Conservation (phyloP, 2,888 invertebrate species). For the Epinotia bilunana region DNA sequence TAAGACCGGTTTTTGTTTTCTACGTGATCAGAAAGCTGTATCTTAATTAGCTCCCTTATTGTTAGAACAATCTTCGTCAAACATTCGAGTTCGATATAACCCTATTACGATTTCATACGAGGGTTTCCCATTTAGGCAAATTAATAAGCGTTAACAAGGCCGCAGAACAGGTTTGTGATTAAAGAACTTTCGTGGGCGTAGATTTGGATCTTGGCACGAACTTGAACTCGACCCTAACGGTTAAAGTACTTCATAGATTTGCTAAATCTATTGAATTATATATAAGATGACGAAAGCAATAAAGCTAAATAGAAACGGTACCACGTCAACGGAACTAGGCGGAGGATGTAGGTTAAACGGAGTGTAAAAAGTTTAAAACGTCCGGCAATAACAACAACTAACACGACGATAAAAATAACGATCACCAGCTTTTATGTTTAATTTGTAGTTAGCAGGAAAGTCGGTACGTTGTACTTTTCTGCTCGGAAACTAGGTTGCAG, state of each 20-base stretch:
- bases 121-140: slow-evolving; percentile 32
- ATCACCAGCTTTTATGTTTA: slow-evolving; percentile 27
- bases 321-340: slow-evolving; percentile 36
- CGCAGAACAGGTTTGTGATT: slow-evolving; percentile 32
- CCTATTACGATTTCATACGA: slow-evolving; percentile 13
- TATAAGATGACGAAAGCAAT: slow-evolving; percentile 19
- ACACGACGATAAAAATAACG: slow-evolving; percentile 37
- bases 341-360: slow-evolving; percentile 41
- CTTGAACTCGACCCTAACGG: slow-evolving; percentile 37
- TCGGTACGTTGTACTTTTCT: slow-evolving; percentile 2
- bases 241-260: slow-evolving; percentile 26
- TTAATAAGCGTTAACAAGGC: slow-evolving; percentile 32
- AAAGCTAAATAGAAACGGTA: slow-evolving; percentile 32
- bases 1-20: slow-evolving; percentile 13
- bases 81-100: neutral
- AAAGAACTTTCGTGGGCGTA: slow-evolving; percentile 31
- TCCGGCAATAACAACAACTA: slow-evolving; percentile 35
- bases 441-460: slow-evolving; percentile 25
- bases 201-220: slow-evolving; percentile 35
- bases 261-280: slow-evolving; percentile 29
- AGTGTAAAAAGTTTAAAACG: slow-evolving; percentile 42
- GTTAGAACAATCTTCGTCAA: slow-evolving; percentile 7
- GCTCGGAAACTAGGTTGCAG: slow-evolving; percentile 24
- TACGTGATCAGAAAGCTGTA: slow-evolving; percentile 30
- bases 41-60: slow-evolving; percentile 21